Conservation (phyloP, 2,888 invertebrate genomes). For the Sinohyriopsis cumingii region DNA sequence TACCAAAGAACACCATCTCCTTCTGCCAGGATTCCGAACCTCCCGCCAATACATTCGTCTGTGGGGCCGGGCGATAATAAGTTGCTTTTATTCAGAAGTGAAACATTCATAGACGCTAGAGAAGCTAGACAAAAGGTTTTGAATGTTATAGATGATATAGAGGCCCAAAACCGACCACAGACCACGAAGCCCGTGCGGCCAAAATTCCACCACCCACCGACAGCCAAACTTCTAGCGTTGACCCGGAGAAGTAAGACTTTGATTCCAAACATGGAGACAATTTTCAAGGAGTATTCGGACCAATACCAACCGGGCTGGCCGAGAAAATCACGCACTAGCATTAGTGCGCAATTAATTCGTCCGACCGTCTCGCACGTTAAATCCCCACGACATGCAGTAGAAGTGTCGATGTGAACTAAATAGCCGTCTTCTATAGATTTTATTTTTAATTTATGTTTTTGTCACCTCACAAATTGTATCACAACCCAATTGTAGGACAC, state of each 20-base stretch:
- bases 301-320: slow-evolving; percentile 60
- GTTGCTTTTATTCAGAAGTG: slow-evolving; percentile 36
- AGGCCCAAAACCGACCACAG: slow-evolving; percentile 37
- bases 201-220: slow-evolving; percentile 47
- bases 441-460: too few species aligned
- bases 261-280: slow-evolving; percentile 52
- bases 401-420: too few species aligned
- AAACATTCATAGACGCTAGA: slow-evolving; percentile 46
- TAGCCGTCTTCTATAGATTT: too few species aligned
- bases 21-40: slow-evolving; percentile 45
- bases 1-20: slow-evolving; percentile 53
- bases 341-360: too few species aligned
- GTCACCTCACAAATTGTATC: too few species aligned
- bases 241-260: slow-evolving; percentile 34
- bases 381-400: neutral
- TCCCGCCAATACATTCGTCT: slow-evolving; percentile 37
- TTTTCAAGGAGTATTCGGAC: slow-evolving; percentile 64
- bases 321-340: slow-evolving; percentile 7
- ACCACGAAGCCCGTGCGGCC: slow-evolving; percentile 33
- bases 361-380: too few species aligned
- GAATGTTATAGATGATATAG: slow-evolving; percentile 46
- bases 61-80: slow-evolving; percentile 44
- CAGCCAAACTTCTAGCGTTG: slow-evolving; percentile 58
- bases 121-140: slow-evolving; percentile 56
- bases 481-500: too few species aligned